Conservation (phyloP, 2,888 invertebrate genomes). For the Aporophyla nigra region DNA sequence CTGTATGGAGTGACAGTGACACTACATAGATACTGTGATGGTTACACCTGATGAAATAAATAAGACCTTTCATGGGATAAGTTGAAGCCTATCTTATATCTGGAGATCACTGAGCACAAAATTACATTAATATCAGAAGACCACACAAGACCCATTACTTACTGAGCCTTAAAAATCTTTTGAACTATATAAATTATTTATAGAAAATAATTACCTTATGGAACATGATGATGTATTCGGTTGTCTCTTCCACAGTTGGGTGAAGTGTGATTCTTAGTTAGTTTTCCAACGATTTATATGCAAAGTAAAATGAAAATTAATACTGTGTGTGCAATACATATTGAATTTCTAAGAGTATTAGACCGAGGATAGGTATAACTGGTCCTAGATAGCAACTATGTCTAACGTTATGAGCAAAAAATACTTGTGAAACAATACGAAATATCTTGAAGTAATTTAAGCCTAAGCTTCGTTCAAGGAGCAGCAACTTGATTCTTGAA, state of each 20-base stretch:
- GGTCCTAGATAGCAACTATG: constrained; percentile 31
- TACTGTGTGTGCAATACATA: constrained; percentile 83
- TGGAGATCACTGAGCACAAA: constrained; percentile 5
- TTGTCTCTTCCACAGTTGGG: constrained; percentile 55
- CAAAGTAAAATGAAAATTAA: constrained; percentile 84
- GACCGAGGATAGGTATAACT: constrained; percentile 69
- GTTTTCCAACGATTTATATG: constrained; percentile 83
- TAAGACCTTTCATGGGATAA: not conserved
- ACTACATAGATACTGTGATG: not conserved
- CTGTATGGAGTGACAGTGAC: too few species aligned
- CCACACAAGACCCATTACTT: not conserved
- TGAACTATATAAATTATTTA: constrained; percentile 15
- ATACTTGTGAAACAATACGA: not conserved
- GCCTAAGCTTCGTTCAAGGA: constrained; percentile 25
- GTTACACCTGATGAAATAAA: not conserved
- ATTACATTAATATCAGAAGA: constrained; percentile 4
- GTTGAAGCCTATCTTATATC: not conserved
- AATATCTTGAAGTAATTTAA: constrained; percentile 24
- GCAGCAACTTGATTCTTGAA: not conserved
- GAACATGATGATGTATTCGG: constrained; percentile 72
- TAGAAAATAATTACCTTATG: constrained; percentile 73
- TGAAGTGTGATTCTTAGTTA: constrained; percentile 76
- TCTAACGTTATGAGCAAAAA: not conserved
- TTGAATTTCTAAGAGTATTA: constrained; percentile 78
- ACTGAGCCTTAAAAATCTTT: not conserved